Conservation (phyloP, 1,140 invertebrate species). For the Thereuonema tuberculata region DNA sequence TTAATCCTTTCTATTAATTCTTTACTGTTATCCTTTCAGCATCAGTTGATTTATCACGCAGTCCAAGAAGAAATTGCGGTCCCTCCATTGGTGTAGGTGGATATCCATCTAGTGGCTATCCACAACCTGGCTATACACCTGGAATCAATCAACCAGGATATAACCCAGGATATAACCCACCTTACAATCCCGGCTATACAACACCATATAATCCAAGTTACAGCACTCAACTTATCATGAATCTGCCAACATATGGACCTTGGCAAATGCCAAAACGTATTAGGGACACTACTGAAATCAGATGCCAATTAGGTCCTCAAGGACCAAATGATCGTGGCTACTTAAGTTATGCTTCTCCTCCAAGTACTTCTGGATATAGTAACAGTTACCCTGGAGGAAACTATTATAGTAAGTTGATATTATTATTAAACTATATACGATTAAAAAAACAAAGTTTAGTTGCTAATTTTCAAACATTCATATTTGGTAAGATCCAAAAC, state of each 20-base stretch:
- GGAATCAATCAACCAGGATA: not conserved
- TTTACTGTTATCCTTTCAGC: no score
- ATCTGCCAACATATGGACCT: not conserved
- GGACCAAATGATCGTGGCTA: slow-evolving; percentile 60
- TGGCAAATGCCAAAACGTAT: not conserved
- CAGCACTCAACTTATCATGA: not conserved
- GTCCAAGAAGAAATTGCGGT: not conserved
- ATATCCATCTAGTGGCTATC: not conserved
- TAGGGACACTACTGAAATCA: not conserved
- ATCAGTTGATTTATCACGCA: no score
- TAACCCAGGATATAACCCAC: not conserved
- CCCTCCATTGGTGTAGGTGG: not conserved
- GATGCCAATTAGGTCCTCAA: slow-evolving; percentile 53
- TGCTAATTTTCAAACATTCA: no score
- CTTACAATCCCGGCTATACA: not conserved
- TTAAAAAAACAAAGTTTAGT: not conserved
- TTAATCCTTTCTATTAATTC: no score
- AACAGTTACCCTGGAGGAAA: not conserved
- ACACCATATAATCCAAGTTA: not conserved
- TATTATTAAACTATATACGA: not conserved
- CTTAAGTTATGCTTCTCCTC: slow-evolving; percentile 59
- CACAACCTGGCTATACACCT: slow-evolving; percentile 3
- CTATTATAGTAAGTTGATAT: not conserved
- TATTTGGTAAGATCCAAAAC: no score
- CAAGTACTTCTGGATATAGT: slow-evolving; percentile 28